Percentiles rank a stretch among this genome's conserved stretches.
Evolutionary conservation across 2,113 vertebrate species (phyloP).

Genomic region (Kryptolebias marmoratus): DNA sequence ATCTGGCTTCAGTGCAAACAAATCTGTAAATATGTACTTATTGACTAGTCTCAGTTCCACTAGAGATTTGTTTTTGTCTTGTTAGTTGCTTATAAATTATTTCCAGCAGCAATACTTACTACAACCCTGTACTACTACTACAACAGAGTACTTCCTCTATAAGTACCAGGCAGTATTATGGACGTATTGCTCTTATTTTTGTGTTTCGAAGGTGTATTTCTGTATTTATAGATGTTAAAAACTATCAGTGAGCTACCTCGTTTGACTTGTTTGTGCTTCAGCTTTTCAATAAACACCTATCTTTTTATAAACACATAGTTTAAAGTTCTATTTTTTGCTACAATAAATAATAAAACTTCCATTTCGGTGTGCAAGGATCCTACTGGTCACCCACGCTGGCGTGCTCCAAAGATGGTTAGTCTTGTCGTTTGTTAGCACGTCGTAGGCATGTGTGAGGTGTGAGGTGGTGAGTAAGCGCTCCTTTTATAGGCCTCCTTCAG

Average conservation of each 20-base stretch:
- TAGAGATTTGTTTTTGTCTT: slow-evolving; percentile 14
- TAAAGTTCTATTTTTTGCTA: slow-evolving; percentile 24
- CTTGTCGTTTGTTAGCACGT: slow-evolving; percentile 55
- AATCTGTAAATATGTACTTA: slow-evolving; percentile 72
- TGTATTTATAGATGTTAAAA: slow-evolving; percentile 61
- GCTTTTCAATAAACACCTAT: slow-evolving; percentile 63
- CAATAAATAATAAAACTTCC: neutral
- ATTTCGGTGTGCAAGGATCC: slow-evolving; percentile 50
- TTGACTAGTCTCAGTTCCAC: slow-evolving; percentile 19
- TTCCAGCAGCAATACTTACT: slow-evolving; percentile 2
- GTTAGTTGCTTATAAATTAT: slow-evolving; percentile 62
- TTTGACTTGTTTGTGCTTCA: slow-evolving; percentile 18
- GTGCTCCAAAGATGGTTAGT: slow-evolving; percentile 64
- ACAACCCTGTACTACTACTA: no score
- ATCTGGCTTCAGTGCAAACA: slow-evolving; percentile 65
- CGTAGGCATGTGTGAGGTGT: slow-evolving; percentile 72
- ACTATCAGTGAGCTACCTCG: slow-evolving; percentile 38
- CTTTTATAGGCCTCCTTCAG: slow-evolving; percentile 58
- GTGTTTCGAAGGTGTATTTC: slow-evolving; percentile 1
- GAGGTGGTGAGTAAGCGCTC: slow-evolving; percentile 73
- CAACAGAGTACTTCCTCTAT: neutral
- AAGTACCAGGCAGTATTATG: no score
- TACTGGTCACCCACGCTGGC: slow-evolving; percentile 54
- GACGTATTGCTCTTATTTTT: no score
- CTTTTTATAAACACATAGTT: slow-evolving; percentile 19